Base-by-base conservation (phyloP, 1,140 invertebrate genomes). In the Orchestia grillus region DNA sequence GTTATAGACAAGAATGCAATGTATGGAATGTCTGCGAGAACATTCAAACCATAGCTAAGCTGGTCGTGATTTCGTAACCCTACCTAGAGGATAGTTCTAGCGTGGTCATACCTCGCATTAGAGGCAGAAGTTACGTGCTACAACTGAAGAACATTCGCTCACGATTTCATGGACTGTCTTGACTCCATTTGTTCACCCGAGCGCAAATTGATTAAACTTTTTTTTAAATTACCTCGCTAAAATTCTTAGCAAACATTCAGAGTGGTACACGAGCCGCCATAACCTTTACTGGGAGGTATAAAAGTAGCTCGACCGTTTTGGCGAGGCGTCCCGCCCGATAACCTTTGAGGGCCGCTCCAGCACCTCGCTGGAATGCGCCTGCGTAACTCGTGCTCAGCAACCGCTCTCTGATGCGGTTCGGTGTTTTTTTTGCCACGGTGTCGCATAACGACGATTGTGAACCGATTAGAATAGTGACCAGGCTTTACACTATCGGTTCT, bases 331-430 rank as follows among this genome's bases (percentile, higher is more conserved):
- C 62, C 28, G 62, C 62, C 62, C 62, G 62, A 77, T 77, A 77
- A 77, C 62, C 62, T 77, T 77, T 77, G 62, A 77, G 62, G 62
- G 62, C 28, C 28, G 62, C 62, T 77, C 15, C 62, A 36, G 11
- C 62, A 77, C 62, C 62, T 77, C 62, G 62, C 62, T 77, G 62
- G 62, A 77, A 77, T 77, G 62, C 62, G 62, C 62, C 62, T 77
- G 62, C 62, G 62, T 77, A 23, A 77, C 62, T 77, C 62, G 62
- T 36, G 62, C 62, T 77, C 62, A 77, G 62, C 62, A 77, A 77
- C 62, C 62, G 62, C 62, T 77, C 62, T 77, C 62, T 77, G 15
- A 77, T 15, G 62, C 28, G 62, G 62, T 77, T 77, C 28, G 6
- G 47, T 77, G 1, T 36, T 77, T 77, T 77, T 77, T 77, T 36